Conservation (phyloP, 2,888 invertebrate species). For the Orthonychiurus folsomi region DNA sequence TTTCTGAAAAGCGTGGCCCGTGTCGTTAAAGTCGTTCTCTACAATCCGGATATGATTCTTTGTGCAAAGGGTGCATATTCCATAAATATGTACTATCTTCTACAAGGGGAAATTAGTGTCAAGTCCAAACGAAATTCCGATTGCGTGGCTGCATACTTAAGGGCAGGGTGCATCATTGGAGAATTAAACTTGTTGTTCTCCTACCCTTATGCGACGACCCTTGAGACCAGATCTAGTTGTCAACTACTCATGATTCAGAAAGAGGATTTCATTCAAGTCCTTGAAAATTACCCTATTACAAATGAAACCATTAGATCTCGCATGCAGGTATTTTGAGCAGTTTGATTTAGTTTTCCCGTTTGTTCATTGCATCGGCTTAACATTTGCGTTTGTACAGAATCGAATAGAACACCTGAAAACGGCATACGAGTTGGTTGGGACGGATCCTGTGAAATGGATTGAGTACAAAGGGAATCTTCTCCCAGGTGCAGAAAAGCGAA, state of each 20-base stretch:
- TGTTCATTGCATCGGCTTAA: too few relatives aligned
- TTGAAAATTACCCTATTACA: constrained; percentile 22
- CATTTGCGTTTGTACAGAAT: neutral
- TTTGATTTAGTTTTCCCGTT: too few relatives aligned
- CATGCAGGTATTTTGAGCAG: too few relatives aligned
- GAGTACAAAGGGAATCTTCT: neutral
- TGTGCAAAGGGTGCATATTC: constrained; percentile 24
- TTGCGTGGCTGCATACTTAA: constrained; percentile 23
- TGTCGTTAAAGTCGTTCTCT: constrained; percentile 28
- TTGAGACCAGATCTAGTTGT: constrained; percentile 35
- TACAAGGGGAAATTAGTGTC: constrained; percentile 35
- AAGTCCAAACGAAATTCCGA: constrained; percentile 28
- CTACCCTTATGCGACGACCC: constrained; percentile 29
- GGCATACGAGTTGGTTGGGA: neutral
- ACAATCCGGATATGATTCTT: constrained; percentile 36
- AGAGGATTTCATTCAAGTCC: constrained; percentile 24
- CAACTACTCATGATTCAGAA: constrained; percentile 32
- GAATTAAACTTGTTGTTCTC: constrained; percentile 35
- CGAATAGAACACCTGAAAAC: neutral
- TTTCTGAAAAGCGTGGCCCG: constrained; percentile 30
- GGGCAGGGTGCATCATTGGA: constrained; percentile 35
- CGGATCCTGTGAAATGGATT: neutral
- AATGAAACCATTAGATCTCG: constrained; percentile 18
- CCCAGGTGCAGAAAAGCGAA: neutral
- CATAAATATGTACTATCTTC: constrained; percentile 30